Conservation (phyloP, 2,113 vertebrate species). For the Dasypus novemcinctus region DNA sequence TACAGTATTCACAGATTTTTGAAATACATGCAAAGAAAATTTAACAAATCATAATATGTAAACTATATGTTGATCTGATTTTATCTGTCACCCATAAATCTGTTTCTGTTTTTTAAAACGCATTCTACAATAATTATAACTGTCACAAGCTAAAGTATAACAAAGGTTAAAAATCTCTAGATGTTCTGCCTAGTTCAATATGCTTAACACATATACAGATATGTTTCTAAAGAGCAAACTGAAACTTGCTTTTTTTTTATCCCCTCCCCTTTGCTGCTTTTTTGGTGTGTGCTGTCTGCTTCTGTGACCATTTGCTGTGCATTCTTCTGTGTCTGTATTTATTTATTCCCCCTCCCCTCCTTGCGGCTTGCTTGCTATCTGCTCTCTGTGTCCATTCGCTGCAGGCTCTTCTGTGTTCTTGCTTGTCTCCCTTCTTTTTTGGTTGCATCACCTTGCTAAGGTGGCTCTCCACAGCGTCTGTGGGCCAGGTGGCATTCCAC, state of each 20-base stretch:
- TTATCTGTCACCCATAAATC: constrained; percentile 55
- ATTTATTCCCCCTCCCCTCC: too few relatives aligned
- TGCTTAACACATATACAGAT: not conserved
- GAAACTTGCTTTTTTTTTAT: constrained; percentile 40
- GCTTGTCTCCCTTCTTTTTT: too few relatives aligned
- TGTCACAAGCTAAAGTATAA: constrained; percentile 15
- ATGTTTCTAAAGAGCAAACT: constrained; percentile 23
- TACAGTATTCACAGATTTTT: constrained; percentile 64
- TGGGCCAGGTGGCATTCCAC: too few relatives aligned
- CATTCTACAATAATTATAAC: not conserved
- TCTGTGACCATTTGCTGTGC: too few relatives aligned
- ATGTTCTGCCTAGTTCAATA: not conserved
- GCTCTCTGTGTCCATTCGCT: too few relatives aligned
- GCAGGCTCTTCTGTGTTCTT: too few relatives aligned
- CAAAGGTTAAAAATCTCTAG: not conserved
- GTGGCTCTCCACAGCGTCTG: too few relatives aligned
- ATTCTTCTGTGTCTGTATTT: too few relatives aligned
- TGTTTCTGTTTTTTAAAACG: constrained; percentile 43
- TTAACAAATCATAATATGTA: constrained; percentile 53
- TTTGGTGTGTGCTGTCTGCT: too few relatives aligned
- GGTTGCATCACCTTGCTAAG: too few relatives aligned
- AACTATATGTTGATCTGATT: constrained; percentile 44
- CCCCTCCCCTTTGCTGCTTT: too few relatives aligned
- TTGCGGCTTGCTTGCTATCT: too few relatives aligned
- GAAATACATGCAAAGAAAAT: constrained; percentile 72